These are phyloP conservation scores for Ectemnius continuus DNA, from an alignment of 2,888 invertebrate genomes.

Conservation along the genomic window DNA sequence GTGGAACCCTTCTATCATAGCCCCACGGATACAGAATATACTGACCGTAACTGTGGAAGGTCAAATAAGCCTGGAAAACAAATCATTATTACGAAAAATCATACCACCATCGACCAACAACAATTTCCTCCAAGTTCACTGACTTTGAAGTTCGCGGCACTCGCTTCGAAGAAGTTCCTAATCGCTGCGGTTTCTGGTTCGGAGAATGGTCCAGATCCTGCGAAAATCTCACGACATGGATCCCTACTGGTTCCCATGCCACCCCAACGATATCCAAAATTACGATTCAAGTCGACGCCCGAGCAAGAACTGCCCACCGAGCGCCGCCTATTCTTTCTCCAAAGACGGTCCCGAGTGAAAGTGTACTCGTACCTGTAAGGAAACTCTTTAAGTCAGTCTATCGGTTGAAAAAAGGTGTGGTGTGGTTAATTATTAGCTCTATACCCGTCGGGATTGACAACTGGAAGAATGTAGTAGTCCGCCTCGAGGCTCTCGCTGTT, in stretches of 20 bases:
- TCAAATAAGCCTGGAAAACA: slow-evolving; percentile 84
- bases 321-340: slow-evolving; percentile 87
- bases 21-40: slow-evolving; percentile 93
- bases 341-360: slow-evolving; percentile 88
- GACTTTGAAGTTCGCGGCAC: slow-evolving; percentile 75
- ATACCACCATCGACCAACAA: not conserved
- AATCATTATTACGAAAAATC: not conserved
- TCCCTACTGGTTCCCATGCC: slow-evolving; percentile 90
- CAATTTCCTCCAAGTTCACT: slow-evolving; percentile 11
- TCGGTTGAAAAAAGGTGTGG: not conserved
- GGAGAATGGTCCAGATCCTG: slow-evolving; percentile 89
- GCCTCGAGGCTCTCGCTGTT: slow-evolving; percentile 84
- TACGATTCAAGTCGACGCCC: slow-evolving; percentile 91
- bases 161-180: slow-evolving; percentile 79
- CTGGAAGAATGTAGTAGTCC: slow-evolving; percentile 85
- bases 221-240: slow-evolving; percentile 90
- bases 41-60: slow-evolving; percentile 93
- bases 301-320: slow-evolving; percentile 82
- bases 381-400: not conserved
- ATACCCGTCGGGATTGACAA: slow-evolving; percentile 87
- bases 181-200: slow-evolving; percentile 91
- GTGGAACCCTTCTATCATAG: slow-evolving; percentile 85
- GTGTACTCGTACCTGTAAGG: slow-evolving; percentile 90
- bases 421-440: slow-evolving; percentile 28
- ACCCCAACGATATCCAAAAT: slow-evolving; percentile 93